Evolutionary conservation across 2,888 invertebrate genomes (phyloP).

Genomic region (Habrosyne pyritoides): DNA sequence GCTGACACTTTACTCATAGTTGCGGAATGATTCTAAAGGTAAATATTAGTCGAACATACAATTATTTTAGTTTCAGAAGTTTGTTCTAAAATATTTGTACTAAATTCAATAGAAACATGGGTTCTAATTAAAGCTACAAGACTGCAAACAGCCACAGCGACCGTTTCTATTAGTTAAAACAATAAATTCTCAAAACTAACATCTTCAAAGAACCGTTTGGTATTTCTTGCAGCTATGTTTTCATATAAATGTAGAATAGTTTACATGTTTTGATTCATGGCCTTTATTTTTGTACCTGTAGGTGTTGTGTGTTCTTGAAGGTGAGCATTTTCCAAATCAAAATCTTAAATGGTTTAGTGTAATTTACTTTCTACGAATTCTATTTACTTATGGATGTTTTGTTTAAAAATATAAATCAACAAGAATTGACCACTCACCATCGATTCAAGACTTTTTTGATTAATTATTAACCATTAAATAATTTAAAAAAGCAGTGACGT

Average conservation of each 20-base stretch:
- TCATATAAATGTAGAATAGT: not conserved
- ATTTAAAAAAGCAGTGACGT: no score
- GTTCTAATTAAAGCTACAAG: not conserved
- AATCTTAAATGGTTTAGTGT: no score
- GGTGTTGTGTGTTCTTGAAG: not conserved
- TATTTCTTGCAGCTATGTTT: not conserved
- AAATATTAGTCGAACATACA: not conserved
- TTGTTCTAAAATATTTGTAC: slow-evolving; percentile 2
- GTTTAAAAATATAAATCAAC: no score
- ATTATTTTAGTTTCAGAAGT: not conserved
- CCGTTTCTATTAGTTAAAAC: not conserved
- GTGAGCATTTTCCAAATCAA: not conserved
- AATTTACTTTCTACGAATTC: no score
- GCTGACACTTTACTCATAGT: not conserved
- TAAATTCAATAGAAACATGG: not conserved
- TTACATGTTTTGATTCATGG: not conserved
- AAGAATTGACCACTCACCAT: no score
- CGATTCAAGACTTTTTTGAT: no score
- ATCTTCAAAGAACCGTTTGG: not conserved
- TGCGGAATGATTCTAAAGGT: not conserved
- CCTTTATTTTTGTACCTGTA: not conserved
- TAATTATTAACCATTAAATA: no score
- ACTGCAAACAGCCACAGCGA: not conserved
- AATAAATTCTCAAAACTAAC: not conserved
- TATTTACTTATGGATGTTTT: no score